A percentile compares a stretch with the other conserved stretches of the same genome.
Evolutionary conservation across 2,888 invertebrate genomes (phyloP).

Genomic region (Zootermopsis nevadensis): DNA sequence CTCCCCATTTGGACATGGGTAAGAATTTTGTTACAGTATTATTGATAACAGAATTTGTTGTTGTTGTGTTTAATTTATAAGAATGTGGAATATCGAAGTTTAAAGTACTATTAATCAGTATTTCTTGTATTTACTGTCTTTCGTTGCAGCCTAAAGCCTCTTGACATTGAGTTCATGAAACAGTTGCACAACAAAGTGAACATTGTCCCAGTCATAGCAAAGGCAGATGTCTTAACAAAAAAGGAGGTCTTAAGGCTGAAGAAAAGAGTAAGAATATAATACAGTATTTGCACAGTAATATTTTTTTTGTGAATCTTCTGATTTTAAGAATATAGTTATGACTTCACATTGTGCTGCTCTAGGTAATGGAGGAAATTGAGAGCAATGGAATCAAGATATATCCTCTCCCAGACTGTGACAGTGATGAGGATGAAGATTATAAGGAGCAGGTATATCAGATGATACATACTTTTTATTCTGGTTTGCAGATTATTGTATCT

Average conservation of each 20-base stretch:
- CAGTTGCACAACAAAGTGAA: conserved; percentile 95
- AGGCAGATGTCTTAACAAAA: conserved; percentile 94
- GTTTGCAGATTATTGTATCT: no score
- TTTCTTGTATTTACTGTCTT: no score
- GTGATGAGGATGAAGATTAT: conserved; percentile 95
- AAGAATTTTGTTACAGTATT: conserved; percentile 57
- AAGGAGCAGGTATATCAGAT: conserved; percentile 78
- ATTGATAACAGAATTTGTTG: no score
- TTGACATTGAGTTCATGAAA: conserved; percentile 97
- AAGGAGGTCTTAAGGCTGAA: conserved; percentile 90
- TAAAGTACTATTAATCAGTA: background rate
- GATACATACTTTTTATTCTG: no score
- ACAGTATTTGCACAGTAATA: no score
- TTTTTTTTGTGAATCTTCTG: background rate
- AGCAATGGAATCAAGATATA: conserved; percentile 94
- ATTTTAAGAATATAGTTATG: background rate
- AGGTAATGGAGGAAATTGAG: conserved; percentile 91
- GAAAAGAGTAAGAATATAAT: conserved; percentile 71
- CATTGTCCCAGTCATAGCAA: conserved; percentile 97
- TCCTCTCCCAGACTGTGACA: conserved; percentile 94
- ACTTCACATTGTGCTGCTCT: conserved; percentile 50
- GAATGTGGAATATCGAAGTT: background rate
- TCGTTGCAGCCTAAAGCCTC: conserved; percentile 81
- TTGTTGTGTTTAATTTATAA: background rate
- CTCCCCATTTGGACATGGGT: conserved; percentile 97